Base-by-base conservation (phyloP, 1,140 invertebrate species). In the Oedothorax gibbosus region DNA sequence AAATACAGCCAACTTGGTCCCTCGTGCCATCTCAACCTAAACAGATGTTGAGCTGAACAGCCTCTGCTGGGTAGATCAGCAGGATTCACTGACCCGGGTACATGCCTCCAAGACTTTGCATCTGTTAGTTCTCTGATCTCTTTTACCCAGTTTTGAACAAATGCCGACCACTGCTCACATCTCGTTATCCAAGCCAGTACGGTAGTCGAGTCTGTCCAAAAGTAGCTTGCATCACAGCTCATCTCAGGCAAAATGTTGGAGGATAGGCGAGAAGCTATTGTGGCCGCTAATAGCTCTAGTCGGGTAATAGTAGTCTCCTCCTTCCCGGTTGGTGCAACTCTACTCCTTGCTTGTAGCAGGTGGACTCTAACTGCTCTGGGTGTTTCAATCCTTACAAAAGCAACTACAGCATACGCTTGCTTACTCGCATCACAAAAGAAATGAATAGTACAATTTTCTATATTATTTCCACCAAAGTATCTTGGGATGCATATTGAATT, bases 361-460 rank as follows among this genome's bases (percentile, higher is more conserved):
- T 60, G 83, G 77, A 65, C 85, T 85, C 65, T 86, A 76, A 78
- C 71, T 65, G 18, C 60, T 56, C 50, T 68, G 50, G 18, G 21
- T 56, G n/a, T 81, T 73, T 82, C 35, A 49, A 66, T 62, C 66
- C 35, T 35, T 57, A 87, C 20, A 60, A 75, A 71, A 49, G 71
- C 65, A 12, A 68, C 49, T 54, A 50, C 57, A 0, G 66, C 65
- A 71, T 71, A 72, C 18, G 21, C 35, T 64, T 62, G 69, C 54
- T 18, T 15, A 18, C 62, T 85, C 14, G 64, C 72, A 64, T 85
- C 65, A 53, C 64, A 69, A 20, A 77, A 85, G n/a, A 77, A 68
- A 69, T 85, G 54, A 51, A 85, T 11, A 8, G 64, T 60, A 51
- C 21, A 64, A 35, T 66, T 72, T 60, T 62, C 65, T 35, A 35